Evolutionary conservation across 2,113 vertebrate species (phyloP), one percentile per base, ranked within the genome.

Genomic region (Melanocharis versteri): DNA sequence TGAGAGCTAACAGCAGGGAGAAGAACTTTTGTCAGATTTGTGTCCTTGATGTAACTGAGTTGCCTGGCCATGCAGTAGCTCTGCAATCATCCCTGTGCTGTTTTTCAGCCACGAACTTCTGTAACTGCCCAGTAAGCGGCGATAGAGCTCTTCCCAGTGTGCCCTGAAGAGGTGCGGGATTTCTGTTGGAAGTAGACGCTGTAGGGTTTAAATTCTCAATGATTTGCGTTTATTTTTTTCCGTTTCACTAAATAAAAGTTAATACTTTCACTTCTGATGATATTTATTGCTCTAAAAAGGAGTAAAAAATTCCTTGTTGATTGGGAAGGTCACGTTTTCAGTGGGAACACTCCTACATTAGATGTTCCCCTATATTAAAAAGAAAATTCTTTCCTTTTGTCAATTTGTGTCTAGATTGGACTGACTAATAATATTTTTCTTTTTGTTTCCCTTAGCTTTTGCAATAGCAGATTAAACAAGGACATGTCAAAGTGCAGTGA

Each of bases 71-170:
- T 30, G 15, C 7, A 13, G 10, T 15, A 7, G 11, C 3, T 78
- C 39, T 83, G 33, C 22, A 18, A 0, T 37, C 7, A 1, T 56
- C 15, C 8, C 9, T 16, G 3, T 17, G 42, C 61, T 4, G 5
- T 40, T 68, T 69, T 15, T 47, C 20, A 7, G 6, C 20, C 44
- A 9, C 8, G 15, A 0, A 15, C 13, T 53, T n/a, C 62, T 48
- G n/a, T 30, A 35, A 14, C 26, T 88, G 45, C 45, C 96, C 97
- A 78, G 68, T 51, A 87, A 95, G 93, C 96, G 97, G 96, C 75
- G 80, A 5, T 18, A 95, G 87, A 93, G 61, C 26, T 86, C 83
- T 91, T 73, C 35, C 33, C 61, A 35, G 0, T 1, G 11, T 28
- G 45, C 10, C 8, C 27, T 7, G 11, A 11, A 33, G 30, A 16